Evolutionary conservation across 2,797 vertebrate genomes (phyloP).

Genomic region (Halcyon smyrnensis): DNA sequence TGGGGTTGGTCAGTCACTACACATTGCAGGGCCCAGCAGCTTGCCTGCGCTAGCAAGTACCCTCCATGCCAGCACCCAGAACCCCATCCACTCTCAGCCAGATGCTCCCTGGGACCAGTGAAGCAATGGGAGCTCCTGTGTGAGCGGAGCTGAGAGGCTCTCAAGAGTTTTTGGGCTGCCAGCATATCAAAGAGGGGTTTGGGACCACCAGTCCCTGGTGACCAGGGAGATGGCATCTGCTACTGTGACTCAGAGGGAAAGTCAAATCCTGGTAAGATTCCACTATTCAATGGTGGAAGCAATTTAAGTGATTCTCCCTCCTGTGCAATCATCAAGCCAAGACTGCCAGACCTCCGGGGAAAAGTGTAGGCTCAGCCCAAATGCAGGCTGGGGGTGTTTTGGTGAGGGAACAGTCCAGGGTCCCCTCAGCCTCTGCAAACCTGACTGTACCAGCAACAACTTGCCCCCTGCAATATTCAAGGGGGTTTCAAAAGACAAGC

Average conservation of each 20-base stretch:
- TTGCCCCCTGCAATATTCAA: background rate
- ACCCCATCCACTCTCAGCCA: background rate
- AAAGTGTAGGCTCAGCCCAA: background rate
- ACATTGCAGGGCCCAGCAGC: rapidly evolving
- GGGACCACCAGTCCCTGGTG: background rate
- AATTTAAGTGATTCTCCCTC: background rate
- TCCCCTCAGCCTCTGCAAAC: no score
- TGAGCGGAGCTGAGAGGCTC: rapidly evolving
- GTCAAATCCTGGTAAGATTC: background rate
- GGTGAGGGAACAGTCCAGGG: background rate
- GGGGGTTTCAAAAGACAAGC: background rate
- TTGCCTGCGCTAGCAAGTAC: background rate
- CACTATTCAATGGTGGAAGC: rapidly evolving
- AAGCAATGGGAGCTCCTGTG: background rate
- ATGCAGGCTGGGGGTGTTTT: background rate
- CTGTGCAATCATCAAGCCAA: rapidly evolving
- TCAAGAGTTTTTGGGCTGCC: background rate
- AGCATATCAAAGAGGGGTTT: background rate
- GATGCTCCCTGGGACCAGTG: background rate
- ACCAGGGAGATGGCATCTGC: background rate
- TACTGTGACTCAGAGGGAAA: background rate
- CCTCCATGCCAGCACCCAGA: rapidly evolving
- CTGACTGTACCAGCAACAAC: background rate
- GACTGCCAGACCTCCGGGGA: background rate
- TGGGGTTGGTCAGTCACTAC: background rate